These are phyloP conservation scores for Vidua macroura DNA, from an alignment of 2,113 vertebrate species.

Conservation along the genomic window DNA sequence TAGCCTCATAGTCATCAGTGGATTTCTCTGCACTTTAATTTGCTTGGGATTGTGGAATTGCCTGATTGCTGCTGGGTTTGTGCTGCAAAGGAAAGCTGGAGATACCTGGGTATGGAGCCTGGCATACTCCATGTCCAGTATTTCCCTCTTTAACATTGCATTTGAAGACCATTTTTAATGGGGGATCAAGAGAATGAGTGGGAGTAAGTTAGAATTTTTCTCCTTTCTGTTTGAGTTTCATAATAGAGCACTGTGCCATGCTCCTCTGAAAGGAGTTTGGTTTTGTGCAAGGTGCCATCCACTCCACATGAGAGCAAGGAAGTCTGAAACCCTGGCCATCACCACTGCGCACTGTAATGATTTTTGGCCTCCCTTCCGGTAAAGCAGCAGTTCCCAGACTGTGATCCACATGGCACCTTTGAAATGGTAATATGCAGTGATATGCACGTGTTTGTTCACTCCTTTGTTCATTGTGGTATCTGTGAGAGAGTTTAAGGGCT, in stretches of 20 bases:
- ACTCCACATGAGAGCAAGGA: neutral
- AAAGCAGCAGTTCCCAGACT: conserved; percentile 24
- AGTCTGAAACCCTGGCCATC: neutral
- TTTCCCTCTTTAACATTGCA: neutral
- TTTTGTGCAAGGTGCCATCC: neutral
- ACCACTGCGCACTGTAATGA: neutral
- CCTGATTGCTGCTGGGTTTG: neutral
- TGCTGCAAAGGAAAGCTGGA: neutral
- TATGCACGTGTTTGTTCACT: conserved; percentile 30
- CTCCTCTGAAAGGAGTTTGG: neutral
- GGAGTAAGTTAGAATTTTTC: neutral
- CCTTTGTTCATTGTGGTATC: conserved; percentile 49
- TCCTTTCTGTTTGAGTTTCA: neutral
- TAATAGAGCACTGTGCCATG: neutral
- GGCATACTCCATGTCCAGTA: neutral
- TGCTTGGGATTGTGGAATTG: neutral
- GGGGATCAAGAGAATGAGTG: neutral
- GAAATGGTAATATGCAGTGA: conserved; percentile 52
- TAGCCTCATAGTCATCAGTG: fast-evolving
- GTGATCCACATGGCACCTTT: conserved; percentile 39
- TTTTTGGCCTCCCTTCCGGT: neutral
- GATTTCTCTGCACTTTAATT: neutral
- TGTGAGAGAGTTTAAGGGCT: conserved; percentile 29
- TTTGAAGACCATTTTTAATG: neutral
- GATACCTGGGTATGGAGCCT: neutral